Evolutionary conservation across 2,888 invertebrate genomes (phyloP), one percentile per base, ranked within the genome.

Genomic region (Athalia rosae): DNA sequence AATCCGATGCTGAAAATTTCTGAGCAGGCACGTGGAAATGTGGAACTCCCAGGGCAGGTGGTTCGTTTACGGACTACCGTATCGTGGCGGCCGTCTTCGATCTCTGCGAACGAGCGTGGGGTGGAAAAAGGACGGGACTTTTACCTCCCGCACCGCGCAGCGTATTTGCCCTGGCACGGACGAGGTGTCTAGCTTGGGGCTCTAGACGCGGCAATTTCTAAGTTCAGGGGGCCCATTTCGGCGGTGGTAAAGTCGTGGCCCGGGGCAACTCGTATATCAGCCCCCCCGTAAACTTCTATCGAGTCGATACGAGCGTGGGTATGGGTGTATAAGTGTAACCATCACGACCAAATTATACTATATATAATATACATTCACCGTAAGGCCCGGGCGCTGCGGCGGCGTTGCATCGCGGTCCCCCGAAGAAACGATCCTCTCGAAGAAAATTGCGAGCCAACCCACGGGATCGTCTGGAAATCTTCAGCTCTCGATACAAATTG

Each of bases 201-300:
- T 62, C 74, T 74, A 74, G 62, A 62, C 74, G 74, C 74, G 74
- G 74, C 62, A 62, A 62, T 74, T 74, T 74, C 50, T 74, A 48
- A 74, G 62, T 59, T 28, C 59, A 71, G 56, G 74, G 74, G 74
- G 74, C 62, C 74, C 85, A 85, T 85, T 87, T 86, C 84, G 83
- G 82, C 79, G 84, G 81, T 84, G 84, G 85, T 87, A 87, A 87
- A 87, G 81, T 82, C 79, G 77, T 79, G 78, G 78, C 81, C 79
- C 74, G 76, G 77, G 81, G 83, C 81, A 53, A 76, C 79, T 79
- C 77, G 76, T 78, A 78, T 76, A 76, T 78, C 78, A 74, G 78
- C 76, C 59, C 78, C 77, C 81, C 81, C 83, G 84, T 85, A 85
- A 86, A 86, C 85, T 85, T 85, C 81, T 84, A 83, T 82, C 82